phyloP scores from a whole-genome alignment of 2,888 invertebrate genomes.

The Erannis defoliaria region DNA sequence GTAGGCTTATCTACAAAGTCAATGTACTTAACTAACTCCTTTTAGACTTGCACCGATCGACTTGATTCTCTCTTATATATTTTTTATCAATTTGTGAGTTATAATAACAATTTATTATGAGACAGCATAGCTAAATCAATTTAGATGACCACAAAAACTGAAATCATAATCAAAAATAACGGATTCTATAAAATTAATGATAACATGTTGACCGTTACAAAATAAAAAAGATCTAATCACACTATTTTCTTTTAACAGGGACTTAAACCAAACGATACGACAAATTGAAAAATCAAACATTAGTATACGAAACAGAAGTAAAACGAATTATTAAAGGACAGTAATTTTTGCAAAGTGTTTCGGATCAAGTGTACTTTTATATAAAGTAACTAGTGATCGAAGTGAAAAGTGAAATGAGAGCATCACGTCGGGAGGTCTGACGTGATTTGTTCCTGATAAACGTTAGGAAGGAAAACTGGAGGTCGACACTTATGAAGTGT shows the following conservation, averaged over 20 bases:
- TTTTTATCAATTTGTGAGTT: slow-evolving; percentile 7
- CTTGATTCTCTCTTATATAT: background rate
- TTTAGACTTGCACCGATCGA: no score
- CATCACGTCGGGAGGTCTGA: slow-evolving; percentile 54
- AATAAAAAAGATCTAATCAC: slow-evolving; percentile 3
- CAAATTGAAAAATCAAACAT: slow-evolving; percentile 10
- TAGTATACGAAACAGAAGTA: slow-evolving; percentile 13
- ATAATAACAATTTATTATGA: slow-evolving; percentile 14
- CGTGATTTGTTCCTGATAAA: slow-evolving; percentile 51
- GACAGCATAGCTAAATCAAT: slow-evolving; percentile 24
- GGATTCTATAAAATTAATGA: background rate
- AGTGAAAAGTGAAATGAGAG: slow-evolving; percentile 53
- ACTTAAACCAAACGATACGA: slow-evolving; percentile 15
- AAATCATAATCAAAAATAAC: slow-evolving; percentile 2
- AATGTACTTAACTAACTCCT: no score
- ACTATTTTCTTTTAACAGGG: slow-evolving; percentile 20
- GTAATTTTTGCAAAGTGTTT: background rate
- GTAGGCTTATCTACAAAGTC: slow-evolving; percentile 7
- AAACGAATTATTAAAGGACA: background rate
- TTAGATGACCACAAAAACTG: background rate
- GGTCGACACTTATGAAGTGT: slow-evolving; percentile 83
- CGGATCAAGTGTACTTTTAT: slow-evolving; percentile 27
- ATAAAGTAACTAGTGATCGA: slow-evolving; percentile 26
- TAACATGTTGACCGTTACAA: background rate
- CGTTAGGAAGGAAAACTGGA: slow-evolving; percentile 76